These are phyloP conservation scores for Urocynchramus pylzowi DNA, from an alignment of 2,113 vertebrate genomes.

Conservation along the genomic window DNA sequence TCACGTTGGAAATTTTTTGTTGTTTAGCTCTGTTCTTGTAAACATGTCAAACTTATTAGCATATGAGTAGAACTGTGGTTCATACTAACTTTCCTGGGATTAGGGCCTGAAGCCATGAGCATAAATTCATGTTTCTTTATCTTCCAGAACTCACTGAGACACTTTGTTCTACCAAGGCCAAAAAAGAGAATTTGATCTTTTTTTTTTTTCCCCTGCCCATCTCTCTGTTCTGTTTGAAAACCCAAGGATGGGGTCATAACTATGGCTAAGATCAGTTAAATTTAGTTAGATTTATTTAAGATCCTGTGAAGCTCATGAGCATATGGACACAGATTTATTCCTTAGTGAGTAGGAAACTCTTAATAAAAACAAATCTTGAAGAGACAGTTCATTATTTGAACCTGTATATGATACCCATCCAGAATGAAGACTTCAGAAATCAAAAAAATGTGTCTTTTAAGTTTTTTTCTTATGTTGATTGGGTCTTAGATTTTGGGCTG, in stretches of 20 bases:
- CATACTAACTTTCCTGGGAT: background rate
- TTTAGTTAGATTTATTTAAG: background rate
- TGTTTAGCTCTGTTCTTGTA: background rate
- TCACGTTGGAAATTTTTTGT: background rate
- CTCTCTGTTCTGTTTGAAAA: background rate
- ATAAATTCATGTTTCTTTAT: background rate
- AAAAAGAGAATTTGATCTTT: background rate
- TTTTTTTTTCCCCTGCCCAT: rapidly evolving
- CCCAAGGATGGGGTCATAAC: background rate
- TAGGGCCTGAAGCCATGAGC: background rate
- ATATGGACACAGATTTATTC: background rate
- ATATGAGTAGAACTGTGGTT: background rate
- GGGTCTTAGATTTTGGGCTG: background rate
- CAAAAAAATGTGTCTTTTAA: background rate
- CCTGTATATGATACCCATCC: background rate
- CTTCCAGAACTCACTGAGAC: background rate
- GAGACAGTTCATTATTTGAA: background rate
- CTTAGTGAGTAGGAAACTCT: background rate
- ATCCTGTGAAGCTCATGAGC: background rate
- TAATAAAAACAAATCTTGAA: background rate
- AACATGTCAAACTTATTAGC: background rate
- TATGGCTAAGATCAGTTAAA: background rate
- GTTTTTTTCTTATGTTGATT: background rate
- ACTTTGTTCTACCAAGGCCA: background rate
- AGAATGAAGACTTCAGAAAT: background rate